Evolutionary conservation across 2,797 vertebrate species (phyloP), one percentile per base, ranked within the genome.

Genomic region (Sphenodon punctatus): DNA sequence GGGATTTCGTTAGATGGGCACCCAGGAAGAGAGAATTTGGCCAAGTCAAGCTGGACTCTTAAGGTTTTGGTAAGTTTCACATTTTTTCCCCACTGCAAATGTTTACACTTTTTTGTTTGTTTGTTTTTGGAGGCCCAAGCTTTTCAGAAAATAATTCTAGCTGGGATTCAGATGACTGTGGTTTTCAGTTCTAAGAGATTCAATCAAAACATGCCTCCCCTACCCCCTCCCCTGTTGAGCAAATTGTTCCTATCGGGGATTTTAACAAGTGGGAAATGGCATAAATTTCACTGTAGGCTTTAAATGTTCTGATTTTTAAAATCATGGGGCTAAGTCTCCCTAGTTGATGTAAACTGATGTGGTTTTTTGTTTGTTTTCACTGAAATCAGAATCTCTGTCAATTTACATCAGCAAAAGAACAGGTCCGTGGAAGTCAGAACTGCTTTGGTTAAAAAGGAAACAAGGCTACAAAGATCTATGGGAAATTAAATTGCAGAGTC

Each of bases 11-110:
- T 7, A 43, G 51, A 78, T 56, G 4, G 53, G 36, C 7, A 14
- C 32, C 13, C 8, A 12, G 20, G 27, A 20, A 6, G 41, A 9
- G 4, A 53, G 17, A 27, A 15, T 3, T n/a, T 19, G n/a, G 45
- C 70, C 38, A 19, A 67, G 45, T 32, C 45, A 34, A 38, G 76
- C 16, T 19, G 78, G 76, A n/a, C 32, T 32, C 27, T 34, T 1
- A 39, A 38, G 11, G 19, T 30, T 56, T 53, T 4, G 89, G 88
- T 90, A 78, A 90, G 88, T 89, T 75, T 17, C 23, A 39, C 2
- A 10, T 14, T 42, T 34, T 25, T 36, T 15, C 53, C 46, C n/a
- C 13, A 7, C 5, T n/a, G 16, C 1, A 0, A 2, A n/a, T 71
- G 34, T 34, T 3, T 10, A 36, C 14, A 22, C 5, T 3, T 39